These are phyloP conservation scores for Phoenoteleia sp. DNA, from an alignment of 2,888 invertebrate species.

Conservation along the genomic window DNA sequence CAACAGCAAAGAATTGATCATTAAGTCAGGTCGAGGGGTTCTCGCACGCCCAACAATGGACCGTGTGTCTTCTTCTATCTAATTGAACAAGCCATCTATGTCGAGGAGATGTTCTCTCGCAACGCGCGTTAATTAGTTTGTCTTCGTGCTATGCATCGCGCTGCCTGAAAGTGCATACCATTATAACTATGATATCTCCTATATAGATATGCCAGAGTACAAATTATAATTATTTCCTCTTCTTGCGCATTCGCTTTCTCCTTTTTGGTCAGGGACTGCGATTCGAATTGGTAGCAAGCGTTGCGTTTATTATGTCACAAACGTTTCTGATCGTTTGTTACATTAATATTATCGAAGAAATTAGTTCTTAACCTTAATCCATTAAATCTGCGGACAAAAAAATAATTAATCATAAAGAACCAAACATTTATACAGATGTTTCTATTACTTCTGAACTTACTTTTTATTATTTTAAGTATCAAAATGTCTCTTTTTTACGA, in stretches of 20 bases:
- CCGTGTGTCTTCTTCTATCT: slow-evolving; percentile 53
- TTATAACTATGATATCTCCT: slow-evolving; percentile 4
- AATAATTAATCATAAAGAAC: too few relatives aligned
- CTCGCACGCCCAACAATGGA: slow-evolving; percentile 58
- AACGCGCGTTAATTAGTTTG: slow-evolving; percentile 58
- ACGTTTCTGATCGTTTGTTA: background rate
- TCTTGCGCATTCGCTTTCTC: background rate
- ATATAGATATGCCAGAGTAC: slow-evolving; percentile 18
- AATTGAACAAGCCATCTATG: slow-evolving; percentile 40
- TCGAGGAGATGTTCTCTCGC: slow-evolving; percentile 38
- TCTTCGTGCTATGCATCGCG: slow-evolving; percentile 17
- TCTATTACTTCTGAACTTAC: too few relatives aligned
- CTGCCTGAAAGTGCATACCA: slow-evolving; percentile 28
- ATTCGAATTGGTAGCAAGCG: background rate
- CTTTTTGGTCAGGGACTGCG: background rate
- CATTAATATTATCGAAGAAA: background rate
- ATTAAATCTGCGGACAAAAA: too few relatives aligned
- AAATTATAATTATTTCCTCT: background rate
- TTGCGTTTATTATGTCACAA: too few relatives aligned
- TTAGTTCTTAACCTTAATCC: background rate
- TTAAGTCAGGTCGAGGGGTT: slow-evolving; percentile 61
- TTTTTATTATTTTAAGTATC: too few relatives aligned
- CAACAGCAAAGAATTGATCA: slow-evolving; percentile 57
- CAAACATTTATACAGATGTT: too few relatives aligned
- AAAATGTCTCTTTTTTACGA: too few relatives aligned